Evolutionary conservation across 2,888 invertebrate species (phyloP).

Genomic region (Drosophila siamana): DNA sequence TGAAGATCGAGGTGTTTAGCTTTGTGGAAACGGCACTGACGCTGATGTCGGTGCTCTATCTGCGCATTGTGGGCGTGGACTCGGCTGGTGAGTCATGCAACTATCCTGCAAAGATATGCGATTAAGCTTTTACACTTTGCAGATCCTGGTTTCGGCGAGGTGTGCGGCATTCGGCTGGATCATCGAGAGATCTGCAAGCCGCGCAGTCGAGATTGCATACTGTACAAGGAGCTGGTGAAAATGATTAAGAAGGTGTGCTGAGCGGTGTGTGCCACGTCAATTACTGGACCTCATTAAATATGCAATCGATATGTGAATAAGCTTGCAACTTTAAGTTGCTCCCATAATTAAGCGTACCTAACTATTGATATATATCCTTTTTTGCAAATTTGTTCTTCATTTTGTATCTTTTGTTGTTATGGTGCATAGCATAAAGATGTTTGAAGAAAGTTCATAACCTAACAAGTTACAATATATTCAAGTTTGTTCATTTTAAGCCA

Average conservation of each 20-base stretch:
- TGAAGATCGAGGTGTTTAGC: constrained; percentile 88
- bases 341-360: constrained; percentile 61
- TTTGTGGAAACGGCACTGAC: constrained; percentile 92
- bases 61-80: constrained; percentile 91
- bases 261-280: constrained; percentile 25
- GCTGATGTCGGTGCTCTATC: constrained; percentile 90
- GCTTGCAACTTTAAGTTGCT: constrained; percentile 56
- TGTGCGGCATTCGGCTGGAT: constrained; percentile 91
- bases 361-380: constrained; percentile 10
- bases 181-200: constrained; percentile 96
- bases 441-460: constrained; percentile 8
- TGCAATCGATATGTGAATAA: constrained; percentile 67
- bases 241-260: constrained; percentile 87
- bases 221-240: constrained; percentile 89
- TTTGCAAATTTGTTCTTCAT: constrained; percentile 20
- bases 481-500: constrained; percentile 18
- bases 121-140: no score
- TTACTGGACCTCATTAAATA: constrained; percentile 51
- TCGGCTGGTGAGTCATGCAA: constrained; percentile 88
- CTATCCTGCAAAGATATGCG: background rate
- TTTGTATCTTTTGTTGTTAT: constrained; percentile 30
- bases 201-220: constrained; percentile 88
- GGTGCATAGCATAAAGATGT: constrained; percentile 56
- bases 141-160: constrained; percentile 93
- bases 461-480: constrained; percentile 2